Evolutionary conservation across 2,113 vertebrate species (phyloP).

Genomic region (Pedionomus torquatus): DNA sequence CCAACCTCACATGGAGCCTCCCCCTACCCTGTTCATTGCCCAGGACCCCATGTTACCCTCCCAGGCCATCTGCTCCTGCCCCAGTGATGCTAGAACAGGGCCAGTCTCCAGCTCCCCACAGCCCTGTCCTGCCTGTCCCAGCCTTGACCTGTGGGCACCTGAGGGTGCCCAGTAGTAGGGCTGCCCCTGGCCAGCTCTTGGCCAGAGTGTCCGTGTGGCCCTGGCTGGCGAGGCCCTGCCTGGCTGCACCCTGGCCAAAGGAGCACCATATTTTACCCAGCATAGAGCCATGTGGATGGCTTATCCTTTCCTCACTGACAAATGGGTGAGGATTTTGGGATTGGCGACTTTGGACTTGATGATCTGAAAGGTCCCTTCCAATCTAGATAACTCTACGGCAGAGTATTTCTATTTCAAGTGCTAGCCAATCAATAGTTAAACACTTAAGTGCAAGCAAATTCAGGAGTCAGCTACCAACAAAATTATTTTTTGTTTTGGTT

Average conservation of each 20-base stretch:
- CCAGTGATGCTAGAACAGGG: rapidly evolving
- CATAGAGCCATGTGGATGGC: neutral
- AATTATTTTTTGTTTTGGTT: neutral
- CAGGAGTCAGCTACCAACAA: neutral
- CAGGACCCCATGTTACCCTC: neutral
- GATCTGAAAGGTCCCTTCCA: too few species aligned
- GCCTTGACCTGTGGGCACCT: neutral
- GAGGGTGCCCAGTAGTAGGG: neutral
- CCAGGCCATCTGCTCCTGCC: neutral
- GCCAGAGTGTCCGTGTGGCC: neutral
- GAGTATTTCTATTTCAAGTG: neutral
- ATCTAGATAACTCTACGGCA: too few species aligned
- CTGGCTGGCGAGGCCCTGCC: neutral
- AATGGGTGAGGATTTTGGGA: neutral
- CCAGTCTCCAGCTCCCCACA: neutral
- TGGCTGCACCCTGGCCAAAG: neutral
- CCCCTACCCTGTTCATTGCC: neutral
- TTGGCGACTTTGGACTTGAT: neutral
- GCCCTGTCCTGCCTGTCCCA: neutral
- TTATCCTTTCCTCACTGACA: neutral
- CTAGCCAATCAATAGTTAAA: neutral
- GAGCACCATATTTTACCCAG: neutral
- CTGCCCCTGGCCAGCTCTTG: neutral
- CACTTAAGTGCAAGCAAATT: rapidly evolving
- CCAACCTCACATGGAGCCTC: neutral